A percentile compares a stretch with the other conserved stretches of the same genome.
Evolutionary conservation across 2,113 vertebrate species (phyloP).

Genomic region (Lasiurus borealis): DNA sequence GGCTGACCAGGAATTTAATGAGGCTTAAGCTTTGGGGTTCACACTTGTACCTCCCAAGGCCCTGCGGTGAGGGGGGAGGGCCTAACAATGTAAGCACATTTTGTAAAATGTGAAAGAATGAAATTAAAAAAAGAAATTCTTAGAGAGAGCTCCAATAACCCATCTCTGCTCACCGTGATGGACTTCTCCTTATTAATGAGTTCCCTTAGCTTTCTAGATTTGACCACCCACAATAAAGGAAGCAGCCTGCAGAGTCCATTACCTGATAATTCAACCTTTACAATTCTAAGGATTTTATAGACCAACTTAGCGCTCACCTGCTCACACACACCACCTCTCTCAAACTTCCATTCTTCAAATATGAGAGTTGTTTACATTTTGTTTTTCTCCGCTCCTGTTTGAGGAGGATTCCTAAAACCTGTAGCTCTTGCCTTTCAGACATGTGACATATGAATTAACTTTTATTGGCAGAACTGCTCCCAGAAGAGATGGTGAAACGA

Average conservation of each 20-base stretch:
- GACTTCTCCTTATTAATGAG: background rate
- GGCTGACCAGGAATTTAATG: background rate
- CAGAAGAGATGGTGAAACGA: slow-evolving; percentile 50
- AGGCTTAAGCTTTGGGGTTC: background rate
- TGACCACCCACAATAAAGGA: slow-evolving; percentile 5
- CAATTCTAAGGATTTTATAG: background rate
- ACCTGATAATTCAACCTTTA: slow-evolving; percentile 4
- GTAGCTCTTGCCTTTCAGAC: background rate
- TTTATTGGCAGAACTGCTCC: slow-evolving; percentile 38
- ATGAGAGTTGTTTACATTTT: background rate
- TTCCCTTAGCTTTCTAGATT: background rate
- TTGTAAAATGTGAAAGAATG: slow-evolving; percentile 30
- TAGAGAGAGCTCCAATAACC: background rate
- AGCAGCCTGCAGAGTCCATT: background rate
- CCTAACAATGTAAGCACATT: background rate
- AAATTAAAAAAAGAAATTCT: background rate
- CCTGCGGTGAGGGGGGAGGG: background rate
- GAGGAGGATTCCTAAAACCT: background rate
- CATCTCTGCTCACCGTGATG: background rate
- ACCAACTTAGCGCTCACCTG: background rate
- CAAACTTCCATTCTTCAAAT: slow-evolving; percentile 23
- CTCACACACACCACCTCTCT: background rate
- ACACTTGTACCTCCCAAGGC: background rate
- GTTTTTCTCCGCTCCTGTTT: slow-evolving; percentile 15
- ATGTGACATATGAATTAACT: slow-evolving; percentile 61